Base-by-base conservation (phyloP, 2,888 invertebrate genomes). In the Phyto melanocephala region DNA sequence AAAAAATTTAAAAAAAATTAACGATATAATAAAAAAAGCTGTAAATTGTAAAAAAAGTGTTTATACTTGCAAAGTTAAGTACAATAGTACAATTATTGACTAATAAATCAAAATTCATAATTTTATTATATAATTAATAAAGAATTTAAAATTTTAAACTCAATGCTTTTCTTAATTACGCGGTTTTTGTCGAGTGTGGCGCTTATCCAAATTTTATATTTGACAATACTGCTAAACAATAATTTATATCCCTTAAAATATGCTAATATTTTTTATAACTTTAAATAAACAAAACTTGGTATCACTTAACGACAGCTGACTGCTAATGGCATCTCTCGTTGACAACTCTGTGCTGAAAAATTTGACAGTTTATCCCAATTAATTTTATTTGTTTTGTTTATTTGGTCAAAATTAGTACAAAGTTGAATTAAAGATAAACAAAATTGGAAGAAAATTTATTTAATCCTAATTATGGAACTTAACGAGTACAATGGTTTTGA, bases 401-500 rank as follows among this genome's bases (percentile, higher is more conserved):
- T 80, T 68, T 72, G 71, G 42, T 33, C 67, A 35, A 50, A 67
- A 79, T 72, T 75, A 86, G 84, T 85, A 84, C 84, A 83, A 28
- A 63, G 81, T 80, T 86, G 84, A 37, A 80, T 85, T 83, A 80
- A 71, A 86, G 85, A 76, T 67, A 24, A 42, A 45, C 74, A 86
- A 85, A 58, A 24, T 45, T 60, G 33, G 35, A 22, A 84, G 86
- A 20, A 10, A 63, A 13, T 15, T 11, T 45, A 54, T 1, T 10
- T 8, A 50, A 71, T 65, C 70, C 52, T n/a, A n/a, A n/a, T n/a
- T 76, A 83, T 83, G 83, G 83, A 83, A 76, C 15, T 83, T 22
- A 83, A 68, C 67, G 72, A 63, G 8, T 83, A 83, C 80, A 82
- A 79, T 82, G 83, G 72, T 33, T 77, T 80, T 45, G 77, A 45